phyloP scores from a whole-genome alignment of 2,113 vertebrate species.

The Dipodomys stephensi region DNA sequence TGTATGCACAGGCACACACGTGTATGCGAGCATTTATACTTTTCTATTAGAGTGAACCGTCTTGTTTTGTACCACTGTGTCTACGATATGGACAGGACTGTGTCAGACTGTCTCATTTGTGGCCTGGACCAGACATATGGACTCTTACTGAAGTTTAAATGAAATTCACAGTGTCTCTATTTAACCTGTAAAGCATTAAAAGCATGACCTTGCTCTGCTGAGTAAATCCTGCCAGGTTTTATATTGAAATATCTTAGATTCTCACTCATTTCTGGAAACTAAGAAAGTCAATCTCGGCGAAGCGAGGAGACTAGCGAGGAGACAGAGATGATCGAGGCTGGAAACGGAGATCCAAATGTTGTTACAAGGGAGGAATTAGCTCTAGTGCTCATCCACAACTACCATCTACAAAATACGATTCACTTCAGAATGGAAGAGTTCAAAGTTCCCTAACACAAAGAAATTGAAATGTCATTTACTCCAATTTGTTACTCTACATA shows the following conservation, averaged over 20 bases:
- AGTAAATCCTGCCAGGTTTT: not conserved
- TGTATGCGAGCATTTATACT: too few relatives aligned
- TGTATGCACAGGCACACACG: too few relatives aligned
- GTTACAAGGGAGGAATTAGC: not conserved
- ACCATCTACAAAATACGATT: not conserved
- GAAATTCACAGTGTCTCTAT: not conserved
- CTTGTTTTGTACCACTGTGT: not conserved
- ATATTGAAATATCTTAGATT: not conserved
- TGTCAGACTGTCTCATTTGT: not conserved
- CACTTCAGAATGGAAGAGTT: not conserved
- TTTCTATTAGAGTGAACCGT: not conserved
- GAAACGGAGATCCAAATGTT: too few relatives aligned
- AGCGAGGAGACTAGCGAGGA: not conserved
- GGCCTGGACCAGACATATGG: not conserved
- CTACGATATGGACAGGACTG: not conserved
- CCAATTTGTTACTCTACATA: not conserved
- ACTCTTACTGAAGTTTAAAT: not conserved
- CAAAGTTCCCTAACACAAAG: not conserved
- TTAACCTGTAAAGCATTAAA: not conserved
- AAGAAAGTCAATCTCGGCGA: not conserved
- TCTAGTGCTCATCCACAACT: not conserved
- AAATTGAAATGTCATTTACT: not conserved
- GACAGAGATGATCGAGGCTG: too few relatives aligned
- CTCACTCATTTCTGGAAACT: not conserved
- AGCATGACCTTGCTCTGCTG: not conserved